Evolutionary conservation across 1,140 invertebrate species (phyloP).

Genomic region (Cryptotermes secundus): DNA sequence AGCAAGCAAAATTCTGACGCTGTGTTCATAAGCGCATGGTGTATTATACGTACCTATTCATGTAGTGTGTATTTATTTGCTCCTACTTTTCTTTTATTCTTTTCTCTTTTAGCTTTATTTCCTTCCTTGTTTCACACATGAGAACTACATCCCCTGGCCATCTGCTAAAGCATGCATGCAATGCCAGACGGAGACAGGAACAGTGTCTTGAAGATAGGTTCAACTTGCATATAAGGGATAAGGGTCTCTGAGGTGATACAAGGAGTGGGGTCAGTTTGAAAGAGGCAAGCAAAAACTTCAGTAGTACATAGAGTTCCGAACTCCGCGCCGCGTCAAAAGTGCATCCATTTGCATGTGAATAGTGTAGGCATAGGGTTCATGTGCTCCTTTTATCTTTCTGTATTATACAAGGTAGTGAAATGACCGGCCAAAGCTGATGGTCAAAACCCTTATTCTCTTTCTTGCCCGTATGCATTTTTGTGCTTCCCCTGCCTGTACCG

Average conservation of each 20-base stretch:
- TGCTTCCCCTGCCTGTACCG: neutral
- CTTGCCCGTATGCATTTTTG: neutral
- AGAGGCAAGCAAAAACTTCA: neutral
- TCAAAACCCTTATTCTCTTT: neutral
- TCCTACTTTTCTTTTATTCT: neutral
- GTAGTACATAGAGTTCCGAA: neutral
- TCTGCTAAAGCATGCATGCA: neutral
- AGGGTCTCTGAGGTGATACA: neutral
- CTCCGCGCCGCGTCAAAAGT: neutral
- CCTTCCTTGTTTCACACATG: neutral
- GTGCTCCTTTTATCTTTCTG: neutral
- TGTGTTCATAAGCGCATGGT: neutral
- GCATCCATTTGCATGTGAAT: neutral
- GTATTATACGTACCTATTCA: neutral
- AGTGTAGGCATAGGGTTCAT: neutral
- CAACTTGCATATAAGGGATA: neutral
- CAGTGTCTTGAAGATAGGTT: neutral
- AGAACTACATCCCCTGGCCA: neutral
- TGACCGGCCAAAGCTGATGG: conserved; percentile 7
- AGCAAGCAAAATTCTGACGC: neutral
- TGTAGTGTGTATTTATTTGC: neutral
- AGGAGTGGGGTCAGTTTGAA: neutral
- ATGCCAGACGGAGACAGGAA: neutral
- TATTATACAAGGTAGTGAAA: neutral
- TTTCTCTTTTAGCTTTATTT: neutral